phyloP scores from a whole-genome alignment of 2,888 invertebrate genomes.

The Scrobipalpa costella region DNA sequence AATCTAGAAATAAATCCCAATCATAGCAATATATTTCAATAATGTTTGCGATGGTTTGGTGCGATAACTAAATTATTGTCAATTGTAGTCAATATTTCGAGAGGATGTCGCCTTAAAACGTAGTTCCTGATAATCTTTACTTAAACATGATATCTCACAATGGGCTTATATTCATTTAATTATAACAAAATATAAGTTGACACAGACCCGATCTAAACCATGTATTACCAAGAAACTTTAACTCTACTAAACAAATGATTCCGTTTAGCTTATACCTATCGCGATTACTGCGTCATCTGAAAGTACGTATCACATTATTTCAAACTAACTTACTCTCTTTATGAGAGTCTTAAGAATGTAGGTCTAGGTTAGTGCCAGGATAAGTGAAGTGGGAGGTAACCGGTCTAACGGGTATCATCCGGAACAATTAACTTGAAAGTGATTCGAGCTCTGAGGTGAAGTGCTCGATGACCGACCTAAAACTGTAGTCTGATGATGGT shows the following conservation, averaged over 20 bases:
- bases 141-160: neutral
- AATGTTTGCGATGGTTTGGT: slow-evolving; percentile 41
- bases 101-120: slow-evolving; percentile 41
- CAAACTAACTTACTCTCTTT: slow-evolving; percentile 16
- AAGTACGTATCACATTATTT: neutral
- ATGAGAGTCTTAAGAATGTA: neutral
- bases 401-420: slow-evolving; percentile 30
- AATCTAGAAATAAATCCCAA: neutral
- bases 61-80: slow-evolving; percentile 46
- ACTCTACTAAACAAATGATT: neutral
- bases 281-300: neutral
- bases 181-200: neutral
- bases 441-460: slow-evolving; percentile 3
- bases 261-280: neutral
- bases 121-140: neutral
- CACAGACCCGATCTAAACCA: neutral
- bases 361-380: slow-evolving; percentile 36
- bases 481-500: slow-evolving; percentile 41
- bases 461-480: slow-evolving; percentile 31
- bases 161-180: neutral
- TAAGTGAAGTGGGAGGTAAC: slow-evolving; percentile 28
- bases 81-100: slow-evolving; percentile 42
- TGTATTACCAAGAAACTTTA: neutral
- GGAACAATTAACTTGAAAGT: slow-evolving; percentile 29
- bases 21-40: slow-evolving; percentile 43